Percentiles rank a stretch among this genome's conserved stretches.
These are phyloP conservation scores for Typhlichthys subterraneus DNA, from an alignment of 2,797 vertebrate species.

Conservation along the genomic window DNA sequence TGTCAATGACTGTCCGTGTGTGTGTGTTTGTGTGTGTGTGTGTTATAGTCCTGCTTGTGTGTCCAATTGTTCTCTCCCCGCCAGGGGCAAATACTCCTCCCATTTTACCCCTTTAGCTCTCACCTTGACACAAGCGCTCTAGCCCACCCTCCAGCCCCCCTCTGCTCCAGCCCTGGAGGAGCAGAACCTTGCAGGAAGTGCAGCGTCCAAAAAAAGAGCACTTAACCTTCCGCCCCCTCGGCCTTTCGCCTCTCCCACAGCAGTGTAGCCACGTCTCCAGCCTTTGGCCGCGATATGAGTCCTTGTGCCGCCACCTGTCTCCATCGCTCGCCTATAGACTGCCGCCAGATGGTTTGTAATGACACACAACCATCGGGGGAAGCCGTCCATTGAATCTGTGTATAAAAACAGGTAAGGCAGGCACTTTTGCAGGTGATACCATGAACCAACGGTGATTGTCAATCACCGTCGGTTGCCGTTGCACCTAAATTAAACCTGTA, in stretches of 20 bases:
- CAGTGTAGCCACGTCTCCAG: conserved; percentile 13
- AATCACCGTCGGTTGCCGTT: too few species aligned
- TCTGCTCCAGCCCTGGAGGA: conserved; percentile 53
- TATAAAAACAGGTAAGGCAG: too few species aligned
- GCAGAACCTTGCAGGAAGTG: conserved; percentile 69
- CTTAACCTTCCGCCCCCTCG: conserved; percentile 69
- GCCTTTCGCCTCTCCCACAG: conserved; percentile 35
- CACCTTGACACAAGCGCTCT: conserved; percentile 69
- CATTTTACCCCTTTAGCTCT: conserved; percentile 69
- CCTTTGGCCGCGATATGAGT: conserved; percentile 19
- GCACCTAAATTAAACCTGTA: too few species aligned
- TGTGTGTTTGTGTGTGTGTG: conserved; percentile 64
- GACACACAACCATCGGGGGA: too few species aligned
- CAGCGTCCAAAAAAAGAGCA: conserved; percentile 57
- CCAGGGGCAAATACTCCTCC: conserved; percentile 69
- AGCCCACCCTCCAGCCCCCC: conserved; percentile 53
- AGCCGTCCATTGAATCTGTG: too few species aligned
- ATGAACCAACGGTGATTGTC: too few species aligned
- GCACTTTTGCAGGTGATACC: too few species aligned
- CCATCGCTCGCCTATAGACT: too few species aligned
- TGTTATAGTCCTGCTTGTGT: conserved; percentile 31
- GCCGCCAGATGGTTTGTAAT: too few species aligned
- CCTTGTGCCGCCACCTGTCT: too few species aligned
- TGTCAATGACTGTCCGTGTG: conserved; percentile 25
- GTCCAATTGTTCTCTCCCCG: conserved; percentile 72